These are phyloP conservation scores for Pogonus chalceus DNA, from an alignment of 1,140 invertebrate genomes.

Conservation along the genomic window DNA sequence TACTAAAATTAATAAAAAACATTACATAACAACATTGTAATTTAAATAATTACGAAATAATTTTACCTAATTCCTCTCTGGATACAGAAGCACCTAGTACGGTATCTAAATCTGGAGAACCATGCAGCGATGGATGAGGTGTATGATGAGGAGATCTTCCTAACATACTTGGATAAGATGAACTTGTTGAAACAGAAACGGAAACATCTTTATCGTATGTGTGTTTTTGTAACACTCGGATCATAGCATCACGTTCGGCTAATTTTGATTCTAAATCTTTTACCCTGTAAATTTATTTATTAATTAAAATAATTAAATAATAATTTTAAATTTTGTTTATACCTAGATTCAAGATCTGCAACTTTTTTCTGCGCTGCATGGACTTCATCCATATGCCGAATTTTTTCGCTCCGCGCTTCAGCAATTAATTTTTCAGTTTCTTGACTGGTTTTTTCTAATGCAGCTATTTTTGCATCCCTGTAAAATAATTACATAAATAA, in stretches of 20 bases:
- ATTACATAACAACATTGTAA: background rate
- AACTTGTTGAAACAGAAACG: conserved; percentile 33
- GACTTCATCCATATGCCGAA: conserved; percentile 78
- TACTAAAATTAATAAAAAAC: conserved; percentile 30
- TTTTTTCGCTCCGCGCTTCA: conserved; percentile 74
- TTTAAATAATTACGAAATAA: conserved; percentile 3
- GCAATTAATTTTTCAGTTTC: conserved; percentile 81
- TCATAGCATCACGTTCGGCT: conserved; percentile 82
- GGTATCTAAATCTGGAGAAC: conserved; percentile 35
- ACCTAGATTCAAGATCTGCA: conserved; percentile 72
- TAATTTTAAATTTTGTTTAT: conserved; percentile 15
- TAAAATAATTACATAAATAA: conserved; percentile 13
- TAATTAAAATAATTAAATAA: background rate
- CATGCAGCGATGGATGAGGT: conserved; percentile 39
- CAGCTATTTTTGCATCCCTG: conserved; percentile 78
- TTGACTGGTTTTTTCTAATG: conserved; percentile 72
- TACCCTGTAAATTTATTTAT: conserved; percentile 44
- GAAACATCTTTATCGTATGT: conserved; percentile 55
- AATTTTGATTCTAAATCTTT: conserved; percentile 82
- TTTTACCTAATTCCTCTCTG: conserved; percentile 39
- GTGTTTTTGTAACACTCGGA: conserved; percentile 75
- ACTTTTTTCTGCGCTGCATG: conserved; percentile 74
- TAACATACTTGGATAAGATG: conserved; percentile 35
- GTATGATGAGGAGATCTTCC: conserved; percentile 41
- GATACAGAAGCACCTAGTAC: conserved; percentile 33